phyloP scores from a whole-genome alignment of 53 echinoderm and acorn worm species.

The Crossaster papposus region DNA sequence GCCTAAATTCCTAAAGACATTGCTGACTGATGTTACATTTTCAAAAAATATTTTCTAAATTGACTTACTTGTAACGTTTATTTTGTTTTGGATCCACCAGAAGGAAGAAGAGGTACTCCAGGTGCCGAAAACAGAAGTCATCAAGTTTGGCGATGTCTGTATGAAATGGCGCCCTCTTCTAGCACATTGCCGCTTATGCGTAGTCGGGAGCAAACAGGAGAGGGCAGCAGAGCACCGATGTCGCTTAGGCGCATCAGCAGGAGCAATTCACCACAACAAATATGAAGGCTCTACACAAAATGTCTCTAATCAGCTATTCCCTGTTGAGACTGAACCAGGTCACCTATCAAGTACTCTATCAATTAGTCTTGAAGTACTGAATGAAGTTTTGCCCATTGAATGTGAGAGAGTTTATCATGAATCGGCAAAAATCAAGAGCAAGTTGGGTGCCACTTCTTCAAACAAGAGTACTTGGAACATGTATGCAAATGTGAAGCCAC shows the following conservation, averaged over 20 bases:
- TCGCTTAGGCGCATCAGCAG: not conserved
- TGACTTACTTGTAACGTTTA: not conserved
- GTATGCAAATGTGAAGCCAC: not conserved
- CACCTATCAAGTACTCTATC: not conserved
- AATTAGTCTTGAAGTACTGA: not conserved
- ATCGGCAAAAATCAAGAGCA: not conserved
- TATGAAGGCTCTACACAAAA: not conserved
- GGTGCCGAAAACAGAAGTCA: not conserved
- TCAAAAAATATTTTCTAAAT: not conserved
- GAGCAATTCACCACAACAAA: not conserved
- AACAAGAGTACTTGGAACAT: not conserved
- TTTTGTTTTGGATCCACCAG: not conserved
- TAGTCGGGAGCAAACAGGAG: conserved; percentile 25
- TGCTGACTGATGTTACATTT: too few relatives aligned
- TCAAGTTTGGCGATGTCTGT: conserved; percentile 17
- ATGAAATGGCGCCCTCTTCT: conserved; percentile 44
- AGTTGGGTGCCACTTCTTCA: not conserved
- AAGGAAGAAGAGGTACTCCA: not conserved
- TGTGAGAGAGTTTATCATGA: not conserved
- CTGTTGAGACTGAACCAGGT: not conserved
- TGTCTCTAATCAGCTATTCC: not conserved
- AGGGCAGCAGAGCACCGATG: conserved; percentile 7
- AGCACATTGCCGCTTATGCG: conserved; percentile 16
- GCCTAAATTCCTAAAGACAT: not conserved
- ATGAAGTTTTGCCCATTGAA: not conserved